Percentiles rank a stretch among this genome's conserved stretches.
These are phyloP conservation scores for Odontamblyopus lacepedii DNA, from an alignment of 2,797 vertebrate species.

Conservation along the genomic window DNA sequence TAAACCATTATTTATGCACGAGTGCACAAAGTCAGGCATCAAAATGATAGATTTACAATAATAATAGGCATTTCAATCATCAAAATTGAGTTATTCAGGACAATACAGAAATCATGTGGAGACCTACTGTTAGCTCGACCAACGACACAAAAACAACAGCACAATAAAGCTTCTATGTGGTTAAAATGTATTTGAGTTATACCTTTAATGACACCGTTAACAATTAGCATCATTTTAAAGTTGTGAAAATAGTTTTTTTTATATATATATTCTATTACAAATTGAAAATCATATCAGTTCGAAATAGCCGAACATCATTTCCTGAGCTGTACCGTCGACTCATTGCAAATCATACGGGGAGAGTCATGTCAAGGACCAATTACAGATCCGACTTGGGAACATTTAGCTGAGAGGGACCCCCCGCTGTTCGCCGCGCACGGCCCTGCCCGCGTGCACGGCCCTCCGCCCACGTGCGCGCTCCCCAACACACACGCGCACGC, in stretches of 20 bases:
- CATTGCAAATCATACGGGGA: slow-evolving; percentile 25
- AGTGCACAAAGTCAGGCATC: too few relatives aligned
- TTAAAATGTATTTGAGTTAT: too few relatives aligned
- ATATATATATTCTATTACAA: not conserved
- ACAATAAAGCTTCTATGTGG: too few relatives aligned
- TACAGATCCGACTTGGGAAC: slow-evolving; percentile 52
- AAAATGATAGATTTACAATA: too few relatives aligned
- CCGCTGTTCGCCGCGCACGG: slow-evolving; percentile 5
- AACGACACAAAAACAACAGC: too few relatives aligned
- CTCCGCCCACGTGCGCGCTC: slow-evolving; percentile 6
- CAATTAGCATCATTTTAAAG: too few relatives aligned
- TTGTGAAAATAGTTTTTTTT: not conserved
- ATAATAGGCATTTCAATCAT: too few relatives aligned
- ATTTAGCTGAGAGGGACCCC: slow-evolving; percentile 39
- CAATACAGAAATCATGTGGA: too few relatives aligned
- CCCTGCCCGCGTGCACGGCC: slow-evolving; percentile 3
- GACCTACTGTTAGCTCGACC: too few relatives aligned
- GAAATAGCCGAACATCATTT: slow-evolving; percentile 1
- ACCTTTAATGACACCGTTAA: too few relatives aligned
- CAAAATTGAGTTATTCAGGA: too few relatives aligned
- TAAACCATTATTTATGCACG: too few relatives aligned
- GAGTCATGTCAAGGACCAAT: slow-evolving; percentile 59
- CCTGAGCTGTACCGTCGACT: slow-evolving; percentile 6
- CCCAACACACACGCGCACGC: slow-evolving; percentile 5
- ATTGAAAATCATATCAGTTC: not conserved